Conservation (phyloP, 2,797 vertebrate genomes). For the Manis javanica region DNA sequence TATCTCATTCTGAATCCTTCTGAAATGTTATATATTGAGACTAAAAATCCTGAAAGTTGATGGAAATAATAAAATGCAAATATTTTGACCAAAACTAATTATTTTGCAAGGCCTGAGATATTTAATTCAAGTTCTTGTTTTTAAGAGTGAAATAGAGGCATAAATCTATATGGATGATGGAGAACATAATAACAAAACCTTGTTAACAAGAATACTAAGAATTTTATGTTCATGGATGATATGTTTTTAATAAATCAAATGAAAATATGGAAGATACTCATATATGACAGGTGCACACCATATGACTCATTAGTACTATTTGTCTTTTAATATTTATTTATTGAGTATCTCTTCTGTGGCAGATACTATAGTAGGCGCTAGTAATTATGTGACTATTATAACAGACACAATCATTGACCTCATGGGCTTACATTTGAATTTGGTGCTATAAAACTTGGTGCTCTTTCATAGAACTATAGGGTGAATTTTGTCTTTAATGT, state of each 20-base stretch:
- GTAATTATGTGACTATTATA: not conserved
- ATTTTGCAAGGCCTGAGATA: not conserved
- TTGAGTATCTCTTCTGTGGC: not conserved
- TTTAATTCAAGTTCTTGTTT: not conserved
- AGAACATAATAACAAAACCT: not conserved
- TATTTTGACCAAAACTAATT: not conserved
- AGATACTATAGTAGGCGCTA: not conserved
- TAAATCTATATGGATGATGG: not conserved
- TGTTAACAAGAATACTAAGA: not conserved
- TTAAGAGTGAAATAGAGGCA: not conserved
- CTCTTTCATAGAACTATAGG: not conserved
- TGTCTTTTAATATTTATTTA: not conserved
- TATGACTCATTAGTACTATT: not conserved
- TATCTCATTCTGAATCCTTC: not conserved
- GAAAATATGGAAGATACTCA: not conserved
- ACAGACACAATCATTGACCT: not conserved
- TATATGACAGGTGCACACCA: not conserved
- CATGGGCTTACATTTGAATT: not conserved
- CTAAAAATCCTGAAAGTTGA: not conserved
- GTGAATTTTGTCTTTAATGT: not conserved
- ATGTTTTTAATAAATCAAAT: not conserved
- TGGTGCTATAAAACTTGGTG: not conserved
- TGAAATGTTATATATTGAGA: conserved; percentile 1
- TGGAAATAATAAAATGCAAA: not conserved
- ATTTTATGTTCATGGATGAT: not conserved